Conservation (phyloP, 2,888 invertebrate species). For the Priocnemis perturbator region DNA sequence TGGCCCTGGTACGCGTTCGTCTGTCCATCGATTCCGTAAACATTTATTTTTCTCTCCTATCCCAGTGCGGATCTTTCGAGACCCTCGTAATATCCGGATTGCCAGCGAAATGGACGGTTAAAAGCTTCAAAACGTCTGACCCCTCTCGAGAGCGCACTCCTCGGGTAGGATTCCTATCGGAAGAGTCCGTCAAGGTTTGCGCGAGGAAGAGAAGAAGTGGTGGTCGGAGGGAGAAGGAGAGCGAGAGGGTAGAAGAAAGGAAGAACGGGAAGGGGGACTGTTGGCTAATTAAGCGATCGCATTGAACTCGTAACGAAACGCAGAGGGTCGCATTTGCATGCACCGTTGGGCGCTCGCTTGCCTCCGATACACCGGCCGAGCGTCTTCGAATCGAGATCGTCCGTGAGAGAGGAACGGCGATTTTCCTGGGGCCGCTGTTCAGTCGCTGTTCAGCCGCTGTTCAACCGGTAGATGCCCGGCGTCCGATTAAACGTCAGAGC, state of each 20-base stretch:
- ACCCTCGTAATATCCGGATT: constrained; percentile 51
- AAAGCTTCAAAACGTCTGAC: constrained; percentile 52
- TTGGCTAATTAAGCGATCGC: constrained; percentile 61
- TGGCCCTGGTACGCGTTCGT: neutral
- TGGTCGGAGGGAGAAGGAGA: constrained; percentile 17
- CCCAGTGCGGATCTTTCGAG: constrained; percentile 38
- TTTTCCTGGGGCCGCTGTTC: no score
- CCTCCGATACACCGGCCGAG: neutral
- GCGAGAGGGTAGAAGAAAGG: constrained; percentile 27
- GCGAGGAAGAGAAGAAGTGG: constrained; percentile 27
- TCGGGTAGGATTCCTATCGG: constrained; percentile 43
- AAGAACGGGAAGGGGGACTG: constrained; percentile 27
- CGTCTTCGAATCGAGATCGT: constrained; percentile 15
- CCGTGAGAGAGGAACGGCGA: no score
- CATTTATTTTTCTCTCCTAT: constrained; percentile 15
- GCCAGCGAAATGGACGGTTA: constrained; percentile 54
- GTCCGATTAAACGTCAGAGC: constrained; percentile 5
- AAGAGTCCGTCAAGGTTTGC: constrained; percentile 27
- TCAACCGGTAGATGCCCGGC: constrained; percentile 10
- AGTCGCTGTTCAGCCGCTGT: constrained; percentile 23
- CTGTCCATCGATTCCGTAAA: constrained; percentile 25
- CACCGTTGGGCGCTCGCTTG: neutral
- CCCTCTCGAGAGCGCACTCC: constrained; percentile 40
- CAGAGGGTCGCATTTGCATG: constrained; percentile 52
- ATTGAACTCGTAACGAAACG: constrained; percentile 54